These are phyloP conservation scores for Ophiodon elongatus DNA, from an alignment of 2,113 vertebrate genomes.

Conservation along the genomic window DNA sequence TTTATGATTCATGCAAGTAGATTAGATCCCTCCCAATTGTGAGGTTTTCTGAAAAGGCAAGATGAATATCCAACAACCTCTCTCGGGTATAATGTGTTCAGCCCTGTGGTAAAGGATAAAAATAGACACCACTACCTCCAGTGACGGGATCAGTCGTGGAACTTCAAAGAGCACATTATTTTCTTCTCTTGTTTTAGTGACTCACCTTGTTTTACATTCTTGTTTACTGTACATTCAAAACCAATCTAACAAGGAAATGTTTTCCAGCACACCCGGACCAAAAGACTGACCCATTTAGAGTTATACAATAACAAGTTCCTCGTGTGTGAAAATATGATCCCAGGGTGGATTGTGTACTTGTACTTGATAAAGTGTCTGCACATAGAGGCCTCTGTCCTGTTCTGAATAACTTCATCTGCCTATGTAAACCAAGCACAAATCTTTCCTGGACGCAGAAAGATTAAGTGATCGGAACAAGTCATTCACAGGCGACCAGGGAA, in stretches of 20 bases:
- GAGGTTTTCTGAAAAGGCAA: constrained; percentile 5
- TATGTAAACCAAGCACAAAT: constrained; percentile 29
- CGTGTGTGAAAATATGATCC: not conserved
- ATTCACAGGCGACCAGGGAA: not conserved
- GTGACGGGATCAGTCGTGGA: not conserved
- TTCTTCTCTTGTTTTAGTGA: not conserved
- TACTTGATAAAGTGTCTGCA: not conserved
- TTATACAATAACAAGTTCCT: constrained; percentile 62
- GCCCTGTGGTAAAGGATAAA: not conserved
- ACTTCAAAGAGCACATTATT: not conserved
- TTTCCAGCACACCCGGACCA: not conserved
- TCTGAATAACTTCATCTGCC: constrained; percentile 26
- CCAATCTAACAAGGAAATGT: constrained; percentile 58
- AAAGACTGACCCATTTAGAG: not conserved
- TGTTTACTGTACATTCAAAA: not conserved
- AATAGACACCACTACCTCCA: not conserved
- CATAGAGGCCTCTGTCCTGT: constrained; percentile 5
- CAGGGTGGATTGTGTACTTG: not conserved
- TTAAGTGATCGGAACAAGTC: not conserved
- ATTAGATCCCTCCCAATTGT: not conserved
- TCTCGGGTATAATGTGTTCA: not conserved
- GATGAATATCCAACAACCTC: not conserved
- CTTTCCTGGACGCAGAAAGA: not conserved
- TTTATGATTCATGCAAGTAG: not conserved
- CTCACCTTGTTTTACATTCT: constrained; percentile 16